Conservation (phyloP, 2,113 vertebrate genomes). For the Beaufortia kweichowensis region DNA sequence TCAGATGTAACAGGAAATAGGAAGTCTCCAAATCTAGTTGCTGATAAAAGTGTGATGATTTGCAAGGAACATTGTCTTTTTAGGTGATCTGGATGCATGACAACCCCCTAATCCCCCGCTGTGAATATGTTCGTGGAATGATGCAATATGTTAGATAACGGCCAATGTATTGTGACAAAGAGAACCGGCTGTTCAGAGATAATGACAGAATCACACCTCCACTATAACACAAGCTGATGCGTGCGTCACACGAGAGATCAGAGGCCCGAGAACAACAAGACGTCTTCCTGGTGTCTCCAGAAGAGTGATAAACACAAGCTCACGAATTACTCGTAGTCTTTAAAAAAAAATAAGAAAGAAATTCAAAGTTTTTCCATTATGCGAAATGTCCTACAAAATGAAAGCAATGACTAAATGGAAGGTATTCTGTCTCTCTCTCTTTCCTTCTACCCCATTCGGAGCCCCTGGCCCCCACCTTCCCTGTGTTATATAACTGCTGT, state of each 20-base stretch:
- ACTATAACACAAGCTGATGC: conserved; percentile 48
- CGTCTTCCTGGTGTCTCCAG: conserved; percentile 5
- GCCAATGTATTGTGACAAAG: conserved; percentile 52
- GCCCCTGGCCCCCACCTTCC: conserved; percentile 51
- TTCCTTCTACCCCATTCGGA: conserved; percentile 59
- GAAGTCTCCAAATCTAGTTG: neutral
- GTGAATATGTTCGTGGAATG: conserved; percentile 53
- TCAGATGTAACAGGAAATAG: neutral
- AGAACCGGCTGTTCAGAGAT: conserved; percentile 50
- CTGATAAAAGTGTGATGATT: neutral
- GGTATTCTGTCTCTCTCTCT: conserved; percentile 56
- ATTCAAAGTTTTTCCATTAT: conserved; percentile 9
- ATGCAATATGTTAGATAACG: conserved; percentile 66
- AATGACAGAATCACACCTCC: conserved; percentile 50
- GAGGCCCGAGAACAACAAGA: neutral
- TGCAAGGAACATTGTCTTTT: neutral
- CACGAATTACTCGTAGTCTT: neutral
- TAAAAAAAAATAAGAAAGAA: neutral
- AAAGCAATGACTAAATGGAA: conserved; percentile 69
- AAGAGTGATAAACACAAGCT: conserved; percentile 7
- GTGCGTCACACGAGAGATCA: conserved; percentile 48
- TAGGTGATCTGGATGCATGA: neutral
- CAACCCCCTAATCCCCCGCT: neutral
- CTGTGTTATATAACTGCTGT: conserved; percentile 75
- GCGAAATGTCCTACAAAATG: neutral